Base-by-base conservation (phyloP, 2,888 invertebrate genomes). In the Lasioglossum oenotherae region DNA sequence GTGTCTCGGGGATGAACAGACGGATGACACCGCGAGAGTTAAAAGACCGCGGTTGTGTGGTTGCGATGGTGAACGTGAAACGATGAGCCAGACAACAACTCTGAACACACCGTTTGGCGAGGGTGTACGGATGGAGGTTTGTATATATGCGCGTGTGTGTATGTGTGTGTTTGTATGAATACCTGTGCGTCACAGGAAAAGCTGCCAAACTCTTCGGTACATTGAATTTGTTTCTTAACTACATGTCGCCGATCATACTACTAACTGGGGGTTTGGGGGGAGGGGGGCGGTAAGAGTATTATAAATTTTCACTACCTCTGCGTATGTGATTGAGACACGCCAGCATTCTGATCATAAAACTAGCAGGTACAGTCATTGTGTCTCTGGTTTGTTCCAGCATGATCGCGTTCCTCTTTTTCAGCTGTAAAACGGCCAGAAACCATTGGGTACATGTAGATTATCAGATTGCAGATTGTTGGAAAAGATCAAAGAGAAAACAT, bases 311-410 rank as follows among this genome's bases (percentile, higher is more conserved):
- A 91, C 93, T 94, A 95, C 96, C 95, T 95, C 96, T 95, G 90
- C 97, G 96, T 92, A 97, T 96, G 89, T 97, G 96, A 95, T 97
- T 97, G 88, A 97, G 95, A 92, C 97, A 97, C 67, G 97, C 97
- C 93, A 97, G 94, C 97, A 97, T 97, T 92, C 97, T 95, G 89
- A 98, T 97, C 98, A 98, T 98, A 94, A 98, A 98, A 78, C 97
- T 97, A 31, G 98, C 98, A 53, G 98, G 98, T 80, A 98, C 98
- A 44, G 98, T 98, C 87, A 98, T 97, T 1, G 98, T 98, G 93
- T 98, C 98, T 94, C 97, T 96, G 31, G 98, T 98, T 95, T 98
- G 98, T 95, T 98, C 97, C 91, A 98, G 95, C 98, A 98, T 98
- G 71, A 98, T 96, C 88, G 97, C 97, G 95, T 98, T 98, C 77